These are phyloP conservation scores for Chirona hameri DNA, from an alignment of 2,888 invertebrate genomes.

Conservation along the genomic window DNA sequence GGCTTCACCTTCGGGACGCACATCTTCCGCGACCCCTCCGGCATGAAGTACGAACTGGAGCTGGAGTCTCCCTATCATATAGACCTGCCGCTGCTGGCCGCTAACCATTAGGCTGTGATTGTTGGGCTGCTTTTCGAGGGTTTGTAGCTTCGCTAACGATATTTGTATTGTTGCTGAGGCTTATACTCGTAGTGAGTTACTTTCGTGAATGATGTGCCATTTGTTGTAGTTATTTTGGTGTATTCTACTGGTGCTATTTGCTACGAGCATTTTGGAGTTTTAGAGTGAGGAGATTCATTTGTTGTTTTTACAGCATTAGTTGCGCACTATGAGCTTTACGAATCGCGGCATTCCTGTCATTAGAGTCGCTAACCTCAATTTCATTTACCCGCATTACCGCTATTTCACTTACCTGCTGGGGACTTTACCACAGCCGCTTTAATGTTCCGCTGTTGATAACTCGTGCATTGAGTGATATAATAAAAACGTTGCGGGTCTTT, in stretches of 20 bases:
- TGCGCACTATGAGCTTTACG: not conserved
- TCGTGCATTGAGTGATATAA: not conserved
- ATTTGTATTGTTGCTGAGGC: not conserved
- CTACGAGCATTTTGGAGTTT: too few species aligned
- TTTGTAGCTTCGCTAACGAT: not conserved
- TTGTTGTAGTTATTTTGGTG: not conserved
- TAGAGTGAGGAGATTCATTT: too few species aligned
- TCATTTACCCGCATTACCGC: not conserved
- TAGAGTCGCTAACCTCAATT: not conserved
- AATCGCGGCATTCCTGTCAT: not conserved
- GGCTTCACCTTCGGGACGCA: not conserved
- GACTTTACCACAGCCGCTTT: not conserved
- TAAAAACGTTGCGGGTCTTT: not conserved
- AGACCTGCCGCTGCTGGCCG: not conserved
- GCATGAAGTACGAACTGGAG: conserved; percentile 24
- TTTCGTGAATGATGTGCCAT: too few species aligned
- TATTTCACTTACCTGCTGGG: too few species aligned
- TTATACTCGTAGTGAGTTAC: not conserved
- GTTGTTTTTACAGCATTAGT: too few species aligned
- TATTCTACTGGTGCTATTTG: not conserved
- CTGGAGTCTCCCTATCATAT: not conserved
- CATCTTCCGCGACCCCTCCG: not conserved
- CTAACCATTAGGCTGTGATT: not conserved
- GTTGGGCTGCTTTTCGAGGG: not conserved
- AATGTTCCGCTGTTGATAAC: not conserved